Evolutionary conservation across 2,113 vertebrate species (phyloP).

Genomic region (Oncorhynchus tshawytscha): DNA sequence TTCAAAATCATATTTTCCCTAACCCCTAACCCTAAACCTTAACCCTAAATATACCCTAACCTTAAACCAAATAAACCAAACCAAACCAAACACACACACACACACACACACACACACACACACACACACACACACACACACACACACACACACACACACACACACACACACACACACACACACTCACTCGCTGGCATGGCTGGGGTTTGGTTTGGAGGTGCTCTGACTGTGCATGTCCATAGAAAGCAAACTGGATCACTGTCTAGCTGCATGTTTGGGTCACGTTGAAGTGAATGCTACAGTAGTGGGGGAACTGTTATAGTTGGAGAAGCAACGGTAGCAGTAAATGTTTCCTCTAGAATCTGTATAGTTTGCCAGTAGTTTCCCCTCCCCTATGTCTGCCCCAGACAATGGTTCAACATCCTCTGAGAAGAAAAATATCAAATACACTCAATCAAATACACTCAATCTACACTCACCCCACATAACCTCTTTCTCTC

Average conservation of each 20-base stretch:
- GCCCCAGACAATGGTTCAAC: conserved; percentile 44
- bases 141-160: too few relatives aligned
- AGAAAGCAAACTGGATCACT: conserved; percentile 56
- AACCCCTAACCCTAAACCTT: too few relatives aligned
- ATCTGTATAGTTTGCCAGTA: background rate
- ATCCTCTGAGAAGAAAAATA: conserved; percentile 57
- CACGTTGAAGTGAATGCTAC: conserved; percentile 53
- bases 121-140: too few relatives aligned
- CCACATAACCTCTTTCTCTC: conserved; percentile 23
- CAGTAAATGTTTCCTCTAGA: conserved; percentile 7
- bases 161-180: too few relatives aligned
- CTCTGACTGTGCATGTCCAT: conserved; percentile 56
- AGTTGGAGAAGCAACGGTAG: conserved; percentile 30
- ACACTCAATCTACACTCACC: conserved; percentile 30
- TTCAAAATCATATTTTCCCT: too few relatives aligned
- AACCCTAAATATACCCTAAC: too few relatives aligned
- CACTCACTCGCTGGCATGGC: conserved; percentile 55
- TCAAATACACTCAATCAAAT: conserved; percentile 16
- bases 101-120: too few relatives aligned
- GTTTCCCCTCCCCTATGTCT: background rate
- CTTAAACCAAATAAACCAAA: too few relatives aligned
- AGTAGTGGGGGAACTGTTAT: conserved; percentile 14
- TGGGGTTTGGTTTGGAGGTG: conserved; percentile 71
- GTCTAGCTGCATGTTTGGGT: conserved; percentile 61
- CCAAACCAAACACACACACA: too few relatives aligned